These are phyloP conservation scores for Pinctada fucata DNA, from an alignment of 2,888 invertebrate genomes.

Conservation along the genomic window DNA sequence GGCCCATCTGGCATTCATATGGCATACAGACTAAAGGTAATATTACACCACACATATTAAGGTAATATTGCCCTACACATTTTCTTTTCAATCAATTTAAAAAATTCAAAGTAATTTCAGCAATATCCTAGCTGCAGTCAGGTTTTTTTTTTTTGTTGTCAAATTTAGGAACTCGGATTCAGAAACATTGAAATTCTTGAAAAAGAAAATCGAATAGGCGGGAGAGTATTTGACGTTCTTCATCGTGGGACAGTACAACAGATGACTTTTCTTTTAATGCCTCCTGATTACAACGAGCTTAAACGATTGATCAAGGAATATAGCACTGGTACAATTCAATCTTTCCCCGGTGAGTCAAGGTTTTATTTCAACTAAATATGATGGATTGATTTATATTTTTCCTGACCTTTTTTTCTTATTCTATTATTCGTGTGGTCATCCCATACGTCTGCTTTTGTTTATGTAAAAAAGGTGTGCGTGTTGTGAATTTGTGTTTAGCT, in stretches of 20 bases:
- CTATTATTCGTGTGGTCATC: no score
- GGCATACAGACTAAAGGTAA: constrained; percentile 26
- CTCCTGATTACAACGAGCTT: not conserved
- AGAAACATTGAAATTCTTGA: constrained; percentile 22
- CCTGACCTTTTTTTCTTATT: no score
- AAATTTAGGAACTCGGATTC: constrained; percentile 13
- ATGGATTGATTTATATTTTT: no score
- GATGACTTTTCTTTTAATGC: not conserved
- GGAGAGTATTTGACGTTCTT: constrained; percentile 1
- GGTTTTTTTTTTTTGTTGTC: not conserved
- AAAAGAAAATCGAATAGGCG: constrained; percentile 9
- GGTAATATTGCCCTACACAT: no score
- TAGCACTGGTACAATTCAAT: not conserved
- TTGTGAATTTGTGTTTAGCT: no score
- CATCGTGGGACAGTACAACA: not conserved
- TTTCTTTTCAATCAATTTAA: no score
- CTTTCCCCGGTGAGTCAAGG: not conserved
- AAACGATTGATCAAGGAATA: not conserved
- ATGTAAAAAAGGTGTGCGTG: no score
- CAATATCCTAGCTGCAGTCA: no score
- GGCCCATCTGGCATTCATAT: constrained; percentile 29
- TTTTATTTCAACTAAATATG: no score
- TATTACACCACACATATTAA: no score
- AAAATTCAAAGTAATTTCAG: no score
- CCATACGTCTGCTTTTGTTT: no score